Evolutionary conservation across 2,113 vertebrate species (phyloP).

Genomic region (Perccottus glenii): DNA sequence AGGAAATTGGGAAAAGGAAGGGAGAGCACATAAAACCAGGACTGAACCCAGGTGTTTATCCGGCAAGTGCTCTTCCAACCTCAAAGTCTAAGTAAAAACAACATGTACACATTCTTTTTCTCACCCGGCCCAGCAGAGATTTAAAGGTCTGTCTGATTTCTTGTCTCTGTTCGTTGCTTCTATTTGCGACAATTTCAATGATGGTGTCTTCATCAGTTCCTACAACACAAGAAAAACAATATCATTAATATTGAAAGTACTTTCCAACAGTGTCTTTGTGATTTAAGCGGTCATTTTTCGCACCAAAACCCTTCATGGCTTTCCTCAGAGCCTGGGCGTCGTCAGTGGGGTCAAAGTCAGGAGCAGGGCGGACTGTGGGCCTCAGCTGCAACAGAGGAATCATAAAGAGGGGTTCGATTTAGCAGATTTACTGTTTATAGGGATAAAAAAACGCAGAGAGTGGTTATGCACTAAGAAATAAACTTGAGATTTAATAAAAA

Average conservation of each 20-base stretch:
- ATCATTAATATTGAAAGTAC: neutral
- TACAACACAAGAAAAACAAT: slow-evolving; percentile 49
- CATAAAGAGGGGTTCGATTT: slow-evolving; percentile 1
- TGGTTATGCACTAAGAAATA: too few relatives aligned
- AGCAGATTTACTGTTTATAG: too few relatives aligned
- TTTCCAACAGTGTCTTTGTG: neutral
- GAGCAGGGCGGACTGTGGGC: slow-evolving; percentile 79
- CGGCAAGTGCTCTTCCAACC: too few relatives aligned
- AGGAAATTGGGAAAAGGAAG: too few relatives aligned
- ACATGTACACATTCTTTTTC: slow-evolving; percentile 19
- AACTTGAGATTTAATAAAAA: too few relatives aligned
- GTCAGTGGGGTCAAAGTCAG: slow-evolving; percentile 82
- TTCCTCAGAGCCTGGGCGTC: slow-evolving; percentile 93
- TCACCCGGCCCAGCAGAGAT: slow-evolving; percentile 92
- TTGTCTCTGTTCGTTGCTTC: slow-evolving; percentile 92
- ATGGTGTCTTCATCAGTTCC: slow-evolving; percentile 92
- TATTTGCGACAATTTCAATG: slow-evolving; percentile 86
- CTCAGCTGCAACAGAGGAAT: slow-evolving; percentile 75
- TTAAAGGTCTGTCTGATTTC: slow-evolving; percentile 92
- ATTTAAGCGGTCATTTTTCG: slow-evolving; percentile 9
- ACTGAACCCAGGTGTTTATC: too few relatives aligned
- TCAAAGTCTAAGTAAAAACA: too few relatives aligned
- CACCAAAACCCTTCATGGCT: slow-evolving; percentile 97
- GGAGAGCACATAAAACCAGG: too few relatives aligned
- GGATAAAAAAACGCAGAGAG: too few relatives aligned